Evolutionary conservation across 2,888 invertebrate species (phyloP), one percentile per base, ranked within the genome.

Genomic region (Elmis aenea): DNA sequence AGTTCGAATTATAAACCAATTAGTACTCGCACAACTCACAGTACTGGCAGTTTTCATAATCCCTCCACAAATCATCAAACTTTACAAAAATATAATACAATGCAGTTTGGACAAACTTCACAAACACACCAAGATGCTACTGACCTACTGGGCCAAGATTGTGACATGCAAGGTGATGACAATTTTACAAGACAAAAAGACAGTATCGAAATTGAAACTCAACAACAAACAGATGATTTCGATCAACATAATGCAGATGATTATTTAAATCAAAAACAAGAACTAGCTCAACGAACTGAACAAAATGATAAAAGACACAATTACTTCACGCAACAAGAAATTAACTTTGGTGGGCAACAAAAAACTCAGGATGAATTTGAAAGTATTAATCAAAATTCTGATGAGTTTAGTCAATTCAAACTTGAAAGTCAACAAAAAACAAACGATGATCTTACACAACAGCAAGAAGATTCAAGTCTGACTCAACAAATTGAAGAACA

Each of bases 221-320:
- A 52, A 39, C 51, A 39, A 10, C 45, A 46, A 28, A 36, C 44
- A 35, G 55, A 54, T 27, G 48, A 56, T 45, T 36, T 55, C n/a
- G 48, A 48, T 9, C 58, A 63, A 37, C 51, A 58, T 38, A 42
- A 48, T 32, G 54, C 60, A 48, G 49, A 9, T 5, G 25, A 2
- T 11, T 8, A 9, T 3, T 25, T 25, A 25, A 44, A 26, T 28
- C 50, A 20, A 47, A 18, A 45, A 9, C 53, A 56, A 38, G 48
- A 59, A 41, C 53, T 61, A 4, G 54, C 51, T 2, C 62, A 65
- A 40, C 55, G 62, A 36, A 21, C 16, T 1, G 32, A 42, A 33
- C 12, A 32, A 16, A n/a, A 10, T 24, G 18, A 15, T 9, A 6
- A 37, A 9, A 13, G 14, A 5, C 13, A 11, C 5, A 43, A 22